Base-by-base conservation (phyloP, 2,797 vertebrate species). In the Rhinella marina region DNA sequence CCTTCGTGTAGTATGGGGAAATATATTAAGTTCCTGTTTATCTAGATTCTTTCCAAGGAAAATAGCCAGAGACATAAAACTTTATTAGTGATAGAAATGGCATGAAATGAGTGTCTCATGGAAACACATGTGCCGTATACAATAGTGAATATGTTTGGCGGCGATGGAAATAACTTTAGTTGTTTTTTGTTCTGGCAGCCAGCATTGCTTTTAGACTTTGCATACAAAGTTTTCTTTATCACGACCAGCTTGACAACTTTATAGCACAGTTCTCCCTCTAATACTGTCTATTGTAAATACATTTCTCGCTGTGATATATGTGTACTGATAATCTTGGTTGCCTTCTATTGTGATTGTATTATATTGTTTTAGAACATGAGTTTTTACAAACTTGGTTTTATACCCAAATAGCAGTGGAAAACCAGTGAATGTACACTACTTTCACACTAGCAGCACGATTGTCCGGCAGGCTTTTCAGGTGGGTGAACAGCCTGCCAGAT, bases 231-330 rank as follows among this genome's bases (percentile, higher is more conserved):
- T 23, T 66, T 19, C 29, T 61, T 75, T 75, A 75, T 75, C n/a
- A 19, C 76, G 68, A 82, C 59, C 25, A 16, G 80, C 81, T 62
- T 56, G 68, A 82, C 72, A 57, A 83, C 70, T 66, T 78, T 83
- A 57, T 17, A 50, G 75, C 2, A 11, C 72, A 41, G n/a, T n/a
- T 61, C 16, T 70, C 41, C 57, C 23, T 19, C 14, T 29, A 50
- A 73, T 32, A 41, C 21, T 75, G 10, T 75, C 41, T 50, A 50
- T 23, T 25, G 50, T 76, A 1, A 76, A 16, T 52, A 21, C 32
- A n/a, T 50, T 25, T 41, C 57, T 32, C 77, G 27, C 13, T 54
- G 79, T 70, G 54, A 14, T 27, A 59, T 25, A 9, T 29, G 9
- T n/a, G 27, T 72, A 21, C n/a, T 29, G 25, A 56, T 81, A 32